These are phyloP conservation scores for Nymphalis polychloros DNA, from an alignment of 2,888 invertebrate genomes.

Conservation along the genomic window DNA sequence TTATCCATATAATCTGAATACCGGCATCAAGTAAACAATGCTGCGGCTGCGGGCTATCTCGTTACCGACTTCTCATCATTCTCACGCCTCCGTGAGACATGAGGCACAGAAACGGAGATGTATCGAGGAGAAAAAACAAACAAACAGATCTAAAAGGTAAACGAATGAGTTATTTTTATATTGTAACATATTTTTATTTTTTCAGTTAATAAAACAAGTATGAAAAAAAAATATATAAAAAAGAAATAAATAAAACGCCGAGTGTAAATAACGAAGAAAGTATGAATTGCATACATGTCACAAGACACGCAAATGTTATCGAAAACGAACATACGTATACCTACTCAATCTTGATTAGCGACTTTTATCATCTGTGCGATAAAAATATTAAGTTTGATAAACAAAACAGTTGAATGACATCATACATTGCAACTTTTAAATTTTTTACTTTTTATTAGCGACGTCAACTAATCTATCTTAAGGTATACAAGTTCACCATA, in stretches of 20 bases:
- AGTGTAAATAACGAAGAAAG: not conserved
- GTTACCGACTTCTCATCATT: constrained; percentile 44
- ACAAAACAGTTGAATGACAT: constrained; percentile 17
- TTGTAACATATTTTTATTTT: not conserved
- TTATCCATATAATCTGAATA: constrained; percentile 6
- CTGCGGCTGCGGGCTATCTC: constrained; percentile 38
- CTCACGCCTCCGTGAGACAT: constrained; percentile 48
- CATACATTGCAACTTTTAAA: not conserved
- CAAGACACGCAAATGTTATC: constrained; percentile 42
- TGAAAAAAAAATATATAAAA: not conserved
- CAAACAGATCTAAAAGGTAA: constrained; percentile 11
- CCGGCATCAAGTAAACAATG: constrained; percentile 33
- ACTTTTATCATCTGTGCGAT: constrained; percentile 16
- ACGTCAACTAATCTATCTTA: no score
- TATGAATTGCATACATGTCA: constrained; percentile 50
- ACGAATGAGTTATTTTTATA: not conserved
- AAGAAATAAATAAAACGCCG: not conserved
- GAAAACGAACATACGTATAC: constrained; percentile 22
- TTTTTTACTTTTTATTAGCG: no score
- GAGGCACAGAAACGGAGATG: constrained; percentile 13
- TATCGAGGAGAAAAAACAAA: constrained; percentile 7
- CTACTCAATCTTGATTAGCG: constrained; percentile 15
- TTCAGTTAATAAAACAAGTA: no score
- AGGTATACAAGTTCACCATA: no score
- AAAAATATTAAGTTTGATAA: constrained; percentile 19